phyloP scores from a whole-genome alignment of 2,888 invertebrate species.

The Netelia virgata region DNA sequence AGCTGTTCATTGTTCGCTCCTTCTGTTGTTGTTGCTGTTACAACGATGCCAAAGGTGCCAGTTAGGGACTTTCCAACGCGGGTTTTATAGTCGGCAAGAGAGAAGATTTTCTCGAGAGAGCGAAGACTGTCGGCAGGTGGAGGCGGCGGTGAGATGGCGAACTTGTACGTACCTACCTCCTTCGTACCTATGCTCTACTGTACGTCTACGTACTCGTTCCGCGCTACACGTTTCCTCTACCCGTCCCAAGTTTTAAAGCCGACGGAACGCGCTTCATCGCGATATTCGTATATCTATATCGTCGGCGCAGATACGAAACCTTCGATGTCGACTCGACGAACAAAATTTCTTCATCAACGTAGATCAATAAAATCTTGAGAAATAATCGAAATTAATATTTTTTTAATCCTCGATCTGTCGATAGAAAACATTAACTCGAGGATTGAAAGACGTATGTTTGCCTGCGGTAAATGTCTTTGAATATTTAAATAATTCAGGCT shows the following conservation, averaged over 20 bases:
- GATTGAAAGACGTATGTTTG: no score
- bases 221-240: neutral
- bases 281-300: neutral
- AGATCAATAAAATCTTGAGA: no score
- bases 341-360: no score
- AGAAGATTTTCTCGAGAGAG: slow-evolving; percentile 44
- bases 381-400: no score
- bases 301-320: neutral
- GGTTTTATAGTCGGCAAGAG: slow-evolving; percentile 76
- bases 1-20: slow-evolving; percentile 72
- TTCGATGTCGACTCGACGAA: neutral
- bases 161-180: slow-evolving; percentile 16
- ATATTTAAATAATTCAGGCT: no score
- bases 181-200: slow-evolving; percentile 45
- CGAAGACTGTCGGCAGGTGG: slow-evolving; percentile 1
- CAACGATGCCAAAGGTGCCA: slow-evolving; percentile 69
- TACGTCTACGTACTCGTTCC: slow-evolving; percentile 28
- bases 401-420: no score
- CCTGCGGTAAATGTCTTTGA: no score
- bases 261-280: slow-evolving; percentile 14
- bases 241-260: slow-evolving; percentile 5
- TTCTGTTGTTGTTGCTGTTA: slow-evolving; percentile 54
- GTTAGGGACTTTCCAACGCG: slow-evolving; percentile 75
- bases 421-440: no score
- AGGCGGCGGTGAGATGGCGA: slow-evolving; percentile 12